Percentiles rank a stretch among this genome's conserved stretches.
phyloP scores from a whole-genome alignment of 2,113 vertebrate genomes.

The Erythrocercus mccallii region DNA sequence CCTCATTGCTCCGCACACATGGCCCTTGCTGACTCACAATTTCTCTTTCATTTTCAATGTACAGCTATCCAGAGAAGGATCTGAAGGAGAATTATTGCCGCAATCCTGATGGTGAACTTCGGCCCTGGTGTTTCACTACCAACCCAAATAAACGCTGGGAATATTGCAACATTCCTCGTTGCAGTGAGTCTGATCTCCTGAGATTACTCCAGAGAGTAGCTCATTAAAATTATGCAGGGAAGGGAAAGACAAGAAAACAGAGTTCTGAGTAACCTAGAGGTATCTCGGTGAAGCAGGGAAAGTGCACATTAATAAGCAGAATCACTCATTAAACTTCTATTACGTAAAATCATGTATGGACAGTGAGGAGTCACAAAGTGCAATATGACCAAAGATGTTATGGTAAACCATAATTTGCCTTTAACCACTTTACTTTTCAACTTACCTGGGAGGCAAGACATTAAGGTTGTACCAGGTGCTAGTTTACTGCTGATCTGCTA shows the following conservation, averaged over 20 bases:
- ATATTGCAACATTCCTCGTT: constrained; percentile 84
- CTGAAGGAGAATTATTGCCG: constrained; percentile 90
- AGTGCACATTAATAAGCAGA: background rate
- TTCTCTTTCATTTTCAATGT: background rate
- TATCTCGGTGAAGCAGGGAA: background rate
- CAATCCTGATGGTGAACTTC: constrained; percentile 90
- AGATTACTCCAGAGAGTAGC: background rate
- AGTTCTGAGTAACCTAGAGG: background rate
- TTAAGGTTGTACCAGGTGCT: background rate
- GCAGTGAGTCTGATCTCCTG: constrained; percentile 75
- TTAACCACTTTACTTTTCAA: background rate
- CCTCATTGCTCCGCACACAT: background rate
- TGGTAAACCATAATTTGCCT: background rate
- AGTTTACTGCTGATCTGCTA: background rate
- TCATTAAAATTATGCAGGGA: background rate
- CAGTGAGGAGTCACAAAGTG: background rate
- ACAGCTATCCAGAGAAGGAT: constrained; percentile 88
- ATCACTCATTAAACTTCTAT: background rate
- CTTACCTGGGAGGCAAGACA: background rate
- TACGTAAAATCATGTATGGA: background rate
- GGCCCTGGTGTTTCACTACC: constrained; percentile 92
- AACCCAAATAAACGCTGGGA: constrained; percentile 85
- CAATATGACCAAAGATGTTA: background rate
- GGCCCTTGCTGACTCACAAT: background rate
- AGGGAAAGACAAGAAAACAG: background rate